phyloP scores from a whole-genome alignment of 2,113 vertebrate species.

The Bufo gargarizans region DNA sequence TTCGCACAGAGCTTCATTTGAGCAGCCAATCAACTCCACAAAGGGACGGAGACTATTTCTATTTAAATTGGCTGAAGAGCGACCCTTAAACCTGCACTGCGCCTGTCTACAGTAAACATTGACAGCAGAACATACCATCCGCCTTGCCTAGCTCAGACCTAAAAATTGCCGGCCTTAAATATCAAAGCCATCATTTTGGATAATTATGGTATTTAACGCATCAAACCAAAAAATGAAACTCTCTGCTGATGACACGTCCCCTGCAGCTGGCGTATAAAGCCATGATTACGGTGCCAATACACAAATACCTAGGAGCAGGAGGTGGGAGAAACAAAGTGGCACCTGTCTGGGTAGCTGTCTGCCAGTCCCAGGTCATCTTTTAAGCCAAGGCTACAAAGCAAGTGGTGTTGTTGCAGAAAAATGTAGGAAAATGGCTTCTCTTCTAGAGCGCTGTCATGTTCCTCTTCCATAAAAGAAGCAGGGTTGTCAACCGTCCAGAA shows the following conservation, averaged over 20 bases:
- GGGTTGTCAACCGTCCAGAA: too few species aligned
- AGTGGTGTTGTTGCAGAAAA: neutral
- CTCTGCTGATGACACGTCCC: neutral
- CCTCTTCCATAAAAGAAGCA: too few species aligned
- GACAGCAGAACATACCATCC: neutral
- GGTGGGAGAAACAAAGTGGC: neutral
- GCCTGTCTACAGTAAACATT: neutral
- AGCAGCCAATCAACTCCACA: too few species aligned
- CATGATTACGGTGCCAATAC: neutral
- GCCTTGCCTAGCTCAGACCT: neutral
- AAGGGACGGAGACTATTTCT: too few species aligned
- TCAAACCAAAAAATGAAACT: neutral
- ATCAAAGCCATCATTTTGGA: neutral
- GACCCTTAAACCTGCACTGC: neutral
- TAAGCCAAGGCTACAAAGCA: neutral
- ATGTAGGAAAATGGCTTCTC: too few species aligned
- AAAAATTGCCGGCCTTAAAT: neutral
- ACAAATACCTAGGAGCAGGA: neutral
- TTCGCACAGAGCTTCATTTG: too few species aligned
- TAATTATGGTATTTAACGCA: neutral
- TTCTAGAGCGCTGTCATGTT: too few species aligned
- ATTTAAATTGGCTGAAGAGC: neutral
- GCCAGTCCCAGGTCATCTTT: neutral
- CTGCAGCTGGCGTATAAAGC: neutral
- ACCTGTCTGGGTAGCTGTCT: neutral